phyloP scores from a whole-genome alignment of 2,888 invertebrate species.

The Agonopterix subpropinquella region DNA sequence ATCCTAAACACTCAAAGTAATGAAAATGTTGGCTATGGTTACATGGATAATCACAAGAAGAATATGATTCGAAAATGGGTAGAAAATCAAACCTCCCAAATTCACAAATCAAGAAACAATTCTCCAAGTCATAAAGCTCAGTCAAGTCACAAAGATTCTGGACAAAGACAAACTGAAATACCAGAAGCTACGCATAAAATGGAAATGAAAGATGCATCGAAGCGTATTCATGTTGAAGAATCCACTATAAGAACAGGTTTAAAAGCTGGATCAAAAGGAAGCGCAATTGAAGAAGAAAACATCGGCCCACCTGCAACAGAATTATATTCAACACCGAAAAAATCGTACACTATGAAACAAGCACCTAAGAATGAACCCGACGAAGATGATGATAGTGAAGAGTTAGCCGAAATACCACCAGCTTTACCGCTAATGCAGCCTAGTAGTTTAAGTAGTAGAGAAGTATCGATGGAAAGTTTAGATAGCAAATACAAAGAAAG shows the following conservation, averaged over 20 bases:
- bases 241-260: slow-evolving; percentile 77
- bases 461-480: slow-evolving; percentile 89
- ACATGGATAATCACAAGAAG: slow-evolving; percentile 94
- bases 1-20: slow-evolving; percentile 60
- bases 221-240: slow-evolving; percentile 76
- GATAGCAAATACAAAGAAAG: slow-evolving; percentile 85
- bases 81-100: slow-evolving; percentile 91
- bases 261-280: slow-evolving; percentile 69
- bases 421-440: slow-evolving; percentile 87
- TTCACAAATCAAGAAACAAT: slow-evolving; percentile 79
- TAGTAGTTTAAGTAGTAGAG: slow-evolving; percentile 81
- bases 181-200: slow-evolving; percentile 46
- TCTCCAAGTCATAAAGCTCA: slow-evolving; percentile 63
- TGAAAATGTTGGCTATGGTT: slow-evolving; percentile 83
- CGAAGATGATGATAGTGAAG: slow-evolving; percentile 87
- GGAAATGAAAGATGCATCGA: slow-evolving; percentile 71
- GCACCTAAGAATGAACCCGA: slow-evolving; percentile 70
- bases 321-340: slow-evolving; percentile 38
- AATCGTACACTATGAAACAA: slow-evolving; percentile 40
- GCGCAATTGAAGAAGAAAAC: slow-evolving; percentile 69
- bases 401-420: slow-evolving; percentile 86
- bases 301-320: slow-evolving; percentile 51
- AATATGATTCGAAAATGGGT: slow-evolving; percentile 96
- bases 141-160: slow-evolving; percentile 36
- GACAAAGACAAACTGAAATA: slow-evolving; percentile 41